phyloP scores from a whole-genome alignment of 2,113 vertebrate genomes.

The Ageneiosus marmoratus region DNA sequence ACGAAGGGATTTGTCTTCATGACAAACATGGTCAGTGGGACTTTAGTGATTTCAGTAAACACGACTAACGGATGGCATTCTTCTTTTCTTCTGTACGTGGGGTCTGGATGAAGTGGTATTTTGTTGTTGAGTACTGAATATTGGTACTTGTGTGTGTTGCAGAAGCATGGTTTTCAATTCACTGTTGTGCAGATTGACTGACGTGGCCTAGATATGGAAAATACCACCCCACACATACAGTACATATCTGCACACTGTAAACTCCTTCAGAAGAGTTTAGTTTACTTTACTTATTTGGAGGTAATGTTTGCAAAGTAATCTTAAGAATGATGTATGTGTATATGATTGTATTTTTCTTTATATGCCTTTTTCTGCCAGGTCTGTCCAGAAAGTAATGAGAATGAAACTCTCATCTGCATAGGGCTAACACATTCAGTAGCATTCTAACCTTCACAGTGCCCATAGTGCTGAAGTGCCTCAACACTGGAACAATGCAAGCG shows the following conservation, averaged over 20 bases:
- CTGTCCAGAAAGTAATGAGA: too few relatives aligned
- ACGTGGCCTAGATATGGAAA: conserved; percentile 38
- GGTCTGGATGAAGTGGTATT: not conserved
- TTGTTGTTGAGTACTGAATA: conserved; percentile 3
- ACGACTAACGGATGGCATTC: conserved; percentile 14
- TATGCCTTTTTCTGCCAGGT: too few relatives aligned
- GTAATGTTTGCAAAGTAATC: not conserved
- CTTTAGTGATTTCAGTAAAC: not conserved
- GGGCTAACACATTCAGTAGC: too few relatives aligned
- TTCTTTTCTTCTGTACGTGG: not conserved
- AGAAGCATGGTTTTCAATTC: conserved; percentile 17
- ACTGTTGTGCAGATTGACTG: conserved; percentile 1
- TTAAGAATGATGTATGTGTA: conserved; percentile 1
- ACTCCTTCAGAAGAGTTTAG: conserved; percentile 27
- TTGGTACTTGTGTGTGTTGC: not conserved
- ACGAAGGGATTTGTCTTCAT: conserved; percentile 39
- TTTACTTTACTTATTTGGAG: conserved; percentile 37
- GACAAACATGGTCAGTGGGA: conserved; percentile 25
- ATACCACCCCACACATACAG: conserved; percentile 9
- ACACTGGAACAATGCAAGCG: too few relatives aligned
- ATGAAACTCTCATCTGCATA: too few relatives aligned
- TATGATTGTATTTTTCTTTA: conserved; percentile 18
- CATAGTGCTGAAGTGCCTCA: too few relatives aligned
- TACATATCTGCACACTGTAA: conserved; percentile 17
- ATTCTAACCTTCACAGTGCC: too few relatives aligned